Evolutionary conservation across 2,797 vertebrate genomes (phyloP).

Genomic region (Micromesistius poutassou): DNA sequence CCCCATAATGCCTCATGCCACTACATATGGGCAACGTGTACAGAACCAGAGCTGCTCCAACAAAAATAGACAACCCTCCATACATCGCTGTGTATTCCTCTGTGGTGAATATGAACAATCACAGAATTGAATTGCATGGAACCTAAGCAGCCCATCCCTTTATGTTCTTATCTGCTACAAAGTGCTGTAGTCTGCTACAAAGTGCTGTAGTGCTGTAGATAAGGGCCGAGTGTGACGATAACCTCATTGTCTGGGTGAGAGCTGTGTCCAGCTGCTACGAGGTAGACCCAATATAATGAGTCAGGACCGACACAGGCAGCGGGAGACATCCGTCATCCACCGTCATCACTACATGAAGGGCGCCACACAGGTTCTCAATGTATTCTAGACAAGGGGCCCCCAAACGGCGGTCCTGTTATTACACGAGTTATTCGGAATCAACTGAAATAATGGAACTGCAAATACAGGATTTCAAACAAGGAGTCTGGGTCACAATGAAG

Average conservation of each 20-base stretch:
- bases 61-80: neutral
- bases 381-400: neutral
- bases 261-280: neutral
- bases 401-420: too few species aligned
- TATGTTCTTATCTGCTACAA: neutral
- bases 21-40: neutral
- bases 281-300: neutral
- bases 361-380: too few species aligned
- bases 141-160: neutral
- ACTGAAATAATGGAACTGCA: neutral
- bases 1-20: neutral
- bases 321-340: too few species aligned
- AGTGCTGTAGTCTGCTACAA: neutral
- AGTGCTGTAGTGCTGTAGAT: neutral
- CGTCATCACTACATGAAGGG: too few species aligned
- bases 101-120: neutral
- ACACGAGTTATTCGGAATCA: neutral
- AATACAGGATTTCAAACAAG: neutral
- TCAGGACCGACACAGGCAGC: neutral
- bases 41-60: neutral
- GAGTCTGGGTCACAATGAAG: too few species aligned
- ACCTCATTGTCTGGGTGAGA: neutral
- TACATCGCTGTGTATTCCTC: too few species aligned
- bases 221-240: neutral
- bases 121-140: neutral